Conservation (phyloP, 1,140 invertebrate species). For the Propsilocerus akamusi region DNA sequence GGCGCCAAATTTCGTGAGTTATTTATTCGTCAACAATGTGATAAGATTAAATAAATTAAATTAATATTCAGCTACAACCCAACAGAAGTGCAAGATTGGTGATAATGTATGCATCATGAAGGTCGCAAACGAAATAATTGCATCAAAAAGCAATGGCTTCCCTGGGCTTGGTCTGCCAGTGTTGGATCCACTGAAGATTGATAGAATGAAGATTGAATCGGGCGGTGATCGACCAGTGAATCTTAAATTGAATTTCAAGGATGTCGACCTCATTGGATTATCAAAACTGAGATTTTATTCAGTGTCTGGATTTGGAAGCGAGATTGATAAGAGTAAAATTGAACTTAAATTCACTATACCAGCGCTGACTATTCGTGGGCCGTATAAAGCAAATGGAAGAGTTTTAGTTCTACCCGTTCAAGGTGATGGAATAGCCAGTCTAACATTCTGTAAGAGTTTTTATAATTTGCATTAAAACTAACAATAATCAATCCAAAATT, state of each 20-base stretch:
- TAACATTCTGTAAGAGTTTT: background rate
- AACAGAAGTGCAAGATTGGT: background rate
- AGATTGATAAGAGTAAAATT: background rate
- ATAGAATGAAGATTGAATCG: slow-evolving; percentile 10
- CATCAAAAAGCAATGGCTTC: background rate
- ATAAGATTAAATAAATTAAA: background rate
- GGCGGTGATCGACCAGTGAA: slow-evolving; percentile 11
- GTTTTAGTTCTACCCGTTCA: background rate
- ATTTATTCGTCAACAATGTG: too few species aligned
- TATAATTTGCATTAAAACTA: too few species aligned
- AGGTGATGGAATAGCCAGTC: background rate
- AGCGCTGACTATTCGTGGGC: background rate
- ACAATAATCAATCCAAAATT: too few species aligned
- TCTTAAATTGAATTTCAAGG: slow-evolving; percentile 13
- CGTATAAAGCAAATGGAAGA: background rate
- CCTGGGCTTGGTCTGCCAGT: slow-evolving; percentile 9
- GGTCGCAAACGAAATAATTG: background rate
- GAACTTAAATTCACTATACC: background rate
- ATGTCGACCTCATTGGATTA: slow-evolving; percentile 12
- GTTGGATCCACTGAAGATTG: slow-evolving; percentile 13
- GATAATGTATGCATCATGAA: background rate
- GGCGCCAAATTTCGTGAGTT: background rate
- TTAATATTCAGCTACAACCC: background rate
- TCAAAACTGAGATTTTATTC: slow-evolving; percentile 20
- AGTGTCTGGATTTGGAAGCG: slow-evolving; percentile 10